Percentiles rank a stretch among this genome's conserved stretches.
These are phyloP conservation scores for Fragum fragum DNA, from an alignment of 2,888 invertebrate species.

Conservation along the genomic window DNA sequence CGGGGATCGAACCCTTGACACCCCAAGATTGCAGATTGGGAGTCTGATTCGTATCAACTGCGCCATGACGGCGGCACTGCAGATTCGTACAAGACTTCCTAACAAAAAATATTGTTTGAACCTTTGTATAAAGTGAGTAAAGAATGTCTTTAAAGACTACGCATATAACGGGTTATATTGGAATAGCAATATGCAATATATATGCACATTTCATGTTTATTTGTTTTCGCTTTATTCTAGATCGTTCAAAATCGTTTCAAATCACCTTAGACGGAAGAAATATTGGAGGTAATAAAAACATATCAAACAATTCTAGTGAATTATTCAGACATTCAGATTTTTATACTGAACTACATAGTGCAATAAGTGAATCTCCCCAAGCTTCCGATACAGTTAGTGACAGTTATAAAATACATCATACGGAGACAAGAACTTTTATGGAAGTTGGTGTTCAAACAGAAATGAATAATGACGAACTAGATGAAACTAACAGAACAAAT, in stretches of 20 bases:
- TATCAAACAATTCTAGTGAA: not conserved
- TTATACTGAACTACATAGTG: not conserved
- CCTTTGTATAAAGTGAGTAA: too few species aligned
- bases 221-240: not conserved
- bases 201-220: too few species aligned
- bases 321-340: not conserved
- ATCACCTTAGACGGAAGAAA: not conserved
- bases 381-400: too few species aligned
- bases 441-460: conserved; percentile 17
- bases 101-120: too few species aligned
- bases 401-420: not conserved
- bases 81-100: too few species aligned
- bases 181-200: too few species aligned
- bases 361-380: not conserved
- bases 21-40: too few species aligned
- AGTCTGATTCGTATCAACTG: too few species aligned
- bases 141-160: too few species aligned
- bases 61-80: too few species aligned
- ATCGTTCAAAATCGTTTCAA: not conserved
- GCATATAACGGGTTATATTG: too few species aligned
- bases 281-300: not conserved
- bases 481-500: not conserved
- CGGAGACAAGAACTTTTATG: not conserved
- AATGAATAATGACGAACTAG: not conserved
- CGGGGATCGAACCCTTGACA: too few species aligned